Percentiles rank a stretch among this genome's conserved stretches.
Conservation (phyloP, 2,888 invertebrate genomes). For the Zaprionus bogoriensis region DNA sequence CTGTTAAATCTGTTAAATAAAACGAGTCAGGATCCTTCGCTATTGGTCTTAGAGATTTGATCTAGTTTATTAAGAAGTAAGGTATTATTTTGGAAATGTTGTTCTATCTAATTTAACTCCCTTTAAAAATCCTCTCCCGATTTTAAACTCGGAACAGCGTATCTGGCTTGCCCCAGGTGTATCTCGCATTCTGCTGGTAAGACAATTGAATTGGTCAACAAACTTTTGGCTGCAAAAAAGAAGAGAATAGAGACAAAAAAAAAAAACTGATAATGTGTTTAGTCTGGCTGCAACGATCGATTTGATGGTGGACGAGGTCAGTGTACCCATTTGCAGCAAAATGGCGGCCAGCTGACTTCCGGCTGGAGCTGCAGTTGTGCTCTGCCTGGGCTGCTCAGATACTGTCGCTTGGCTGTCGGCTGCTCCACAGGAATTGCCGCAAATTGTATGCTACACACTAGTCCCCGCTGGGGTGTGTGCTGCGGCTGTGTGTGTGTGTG, state of each 20-base stretch:
- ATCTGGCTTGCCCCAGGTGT: too few species aligned
- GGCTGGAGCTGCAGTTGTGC: constrained; percentile 20
- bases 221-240: too few species aligned
- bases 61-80: too few species aligned
- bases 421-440: constrained; percentile 35
- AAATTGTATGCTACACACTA: constrained; percentile 36
- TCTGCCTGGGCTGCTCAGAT: neutral
- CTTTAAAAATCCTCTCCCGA: too few species aligned
- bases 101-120: too few species aligned
- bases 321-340: constrained; percentile 41
- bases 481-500: constrained; percentile 10
- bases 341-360: constrained; percentile 40
- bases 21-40: too few species aligned
- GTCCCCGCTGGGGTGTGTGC: constrained; percentile 1
- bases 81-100: too few species aligned
- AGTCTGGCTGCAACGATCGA: constrained; percentile 24
- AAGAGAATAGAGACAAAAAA: neutral
- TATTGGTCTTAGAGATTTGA: too few species aligned
- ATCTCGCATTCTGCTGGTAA: too few species aligned
- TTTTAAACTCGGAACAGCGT: too few species aligned
- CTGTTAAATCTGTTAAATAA: too few species aligned
- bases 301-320: constrained; percentile 14
- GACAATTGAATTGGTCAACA: too few species aligned
- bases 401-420: constrained; percentile 9
- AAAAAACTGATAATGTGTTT: neutral